Conservation (phyloP, 2,888 invertebrate species). For the Tetheella fluctuosa region DNA sequence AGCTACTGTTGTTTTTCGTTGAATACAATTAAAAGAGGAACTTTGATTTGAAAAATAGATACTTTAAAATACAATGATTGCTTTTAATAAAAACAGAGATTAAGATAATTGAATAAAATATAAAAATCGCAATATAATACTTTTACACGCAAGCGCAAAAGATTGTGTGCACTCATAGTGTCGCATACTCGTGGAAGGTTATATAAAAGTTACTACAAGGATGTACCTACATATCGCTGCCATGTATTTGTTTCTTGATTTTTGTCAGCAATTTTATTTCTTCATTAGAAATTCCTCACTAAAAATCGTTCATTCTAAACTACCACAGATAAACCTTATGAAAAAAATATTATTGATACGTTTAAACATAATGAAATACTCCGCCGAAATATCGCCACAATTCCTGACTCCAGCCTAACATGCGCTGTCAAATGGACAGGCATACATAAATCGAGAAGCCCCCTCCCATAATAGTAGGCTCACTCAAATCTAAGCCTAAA, state of each 20-base stretch:
- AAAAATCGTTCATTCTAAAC: neutral
- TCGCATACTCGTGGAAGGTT: too few species aligned
- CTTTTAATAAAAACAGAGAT: too few species aligned
- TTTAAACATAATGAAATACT: constrained; percentile 15
- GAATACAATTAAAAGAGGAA: constrained; percentile 28
- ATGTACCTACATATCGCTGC: too few species aligned
- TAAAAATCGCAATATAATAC: too few species aligned
- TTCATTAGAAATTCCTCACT: too few species aligned
- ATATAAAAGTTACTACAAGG: too few species aligned
- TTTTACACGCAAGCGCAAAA: too few species aligned
- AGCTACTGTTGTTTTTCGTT: constrained; percentile 15
- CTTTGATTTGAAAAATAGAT: constrained; percentile 21
- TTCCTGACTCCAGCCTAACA: constrained; percentile 20
- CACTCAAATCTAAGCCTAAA: constrained; percentile 79
- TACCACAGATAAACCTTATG: neutral
- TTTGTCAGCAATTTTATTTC: too few species aligned
- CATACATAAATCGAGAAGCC: constrained; percentile 75
- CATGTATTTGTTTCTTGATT: too few species aligned
- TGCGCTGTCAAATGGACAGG: constrained; percentile 53
- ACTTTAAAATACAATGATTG: constrained; percentile 15
- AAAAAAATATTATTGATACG: constrained; percentile 29
- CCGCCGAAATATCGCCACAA: constrained; percentile 22
- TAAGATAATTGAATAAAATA: too few species aligned
- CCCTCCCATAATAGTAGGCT: constrained; percentile 70
- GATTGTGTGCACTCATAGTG: too few species aligned